These are phyloP conservation scores for Meriones unguiculatus DNA, from an alignment of 2,113 vertebrate species.

Conservation along the genomic window DNA sequence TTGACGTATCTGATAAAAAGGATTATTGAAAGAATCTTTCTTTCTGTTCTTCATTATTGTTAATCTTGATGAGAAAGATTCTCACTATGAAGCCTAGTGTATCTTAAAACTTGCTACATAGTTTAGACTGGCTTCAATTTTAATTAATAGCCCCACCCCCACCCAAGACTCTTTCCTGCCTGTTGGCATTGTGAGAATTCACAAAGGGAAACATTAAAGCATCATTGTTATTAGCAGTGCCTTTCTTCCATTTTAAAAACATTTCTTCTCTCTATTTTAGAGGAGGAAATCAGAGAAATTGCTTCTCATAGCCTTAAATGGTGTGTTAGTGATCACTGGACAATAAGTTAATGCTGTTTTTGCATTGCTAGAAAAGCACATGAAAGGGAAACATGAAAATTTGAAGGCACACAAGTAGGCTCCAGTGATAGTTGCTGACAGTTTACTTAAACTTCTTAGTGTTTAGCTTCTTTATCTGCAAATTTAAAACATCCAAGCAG, in stretches of 20 bases:
- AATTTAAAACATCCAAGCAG: background rate
- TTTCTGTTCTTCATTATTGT: background rate
- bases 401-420: background rate
- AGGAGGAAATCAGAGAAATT: background rate
- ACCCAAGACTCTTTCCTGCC: background rate
- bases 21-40: background rate
- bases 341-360: background rate
- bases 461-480: background rate
- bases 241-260: background rate
- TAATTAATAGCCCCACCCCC: background rate
- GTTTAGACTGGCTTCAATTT: background rate
- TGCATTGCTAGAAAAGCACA: too few relatives aligned
- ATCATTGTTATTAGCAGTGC: background rate
- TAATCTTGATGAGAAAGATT: background rate
- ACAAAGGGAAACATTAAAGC: background rate
- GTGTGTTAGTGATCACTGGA: background rate
- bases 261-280: background rate
- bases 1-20: conserved; percentile 18
- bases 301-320: background rate
- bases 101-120: background rate
- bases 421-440: background rate
- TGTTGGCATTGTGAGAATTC: background rate
- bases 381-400: background rate
- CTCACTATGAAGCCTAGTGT: background rate
- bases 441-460: background rate